Evolutionary conservation across 2,888 invertebrate species (phyloP), one percentile per base, ranked within the genome.

Genomic region (Cryptocephalus primarius): DNA sequence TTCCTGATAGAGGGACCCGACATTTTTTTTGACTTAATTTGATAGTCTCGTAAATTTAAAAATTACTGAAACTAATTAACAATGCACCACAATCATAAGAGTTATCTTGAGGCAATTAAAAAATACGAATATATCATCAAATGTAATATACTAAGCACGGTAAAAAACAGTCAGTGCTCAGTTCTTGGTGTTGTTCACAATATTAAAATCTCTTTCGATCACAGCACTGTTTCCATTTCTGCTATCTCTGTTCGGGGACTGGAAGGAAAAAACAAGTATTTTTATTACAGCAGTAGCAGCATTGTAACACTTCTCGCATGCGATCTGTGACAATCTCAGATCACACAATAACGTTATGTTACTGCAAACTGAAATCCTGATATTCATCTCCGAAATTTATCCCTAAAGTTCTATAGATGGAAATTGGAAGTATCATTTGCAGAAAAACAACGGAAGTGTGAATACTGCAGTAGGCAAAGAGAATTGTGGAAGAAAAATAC

Each of bases 211-310:
- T 51, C 46, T 40, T 53, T 51, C 47, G 46, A 76, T 86, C 87
- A 88, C 82, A 89, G 87, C 77, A 89, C 89, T 68, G 89, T 90
- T 78, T 90, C 89, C 84, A 89, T 88, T 78, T 90, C 89, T 62
- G 89, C 88, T 59, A 84, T 82, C 72, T 83, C 84, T 53, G 82
- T 85, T 74, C 57, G 57, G 40, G 59, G 60, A 42, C 65, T 65
- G 55, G 33, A 57, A 82, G 76, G 49, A 32, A 50, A 48, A 41
- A 33, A 42, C 32, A 11, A 32, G 12, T 13, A 10, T 33, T n/a
- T 42, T 13, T 42, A 32, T 32, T 36, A 36, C 11, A 36, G 6
- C 22, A 2, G 6, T 22, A 22, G 22, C 6, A 22, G 6, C 22
- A 22, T 22, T 6, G 2, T 22, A 22, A 22, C 22, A 6, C 32